A percentile compares a stretch with the other conserved stretches of the same genome.
phyloP scores from a whole-genome alignment of 2,113 vertebrate genomes.

The Cyprinodon brontotheroides region DNA sequence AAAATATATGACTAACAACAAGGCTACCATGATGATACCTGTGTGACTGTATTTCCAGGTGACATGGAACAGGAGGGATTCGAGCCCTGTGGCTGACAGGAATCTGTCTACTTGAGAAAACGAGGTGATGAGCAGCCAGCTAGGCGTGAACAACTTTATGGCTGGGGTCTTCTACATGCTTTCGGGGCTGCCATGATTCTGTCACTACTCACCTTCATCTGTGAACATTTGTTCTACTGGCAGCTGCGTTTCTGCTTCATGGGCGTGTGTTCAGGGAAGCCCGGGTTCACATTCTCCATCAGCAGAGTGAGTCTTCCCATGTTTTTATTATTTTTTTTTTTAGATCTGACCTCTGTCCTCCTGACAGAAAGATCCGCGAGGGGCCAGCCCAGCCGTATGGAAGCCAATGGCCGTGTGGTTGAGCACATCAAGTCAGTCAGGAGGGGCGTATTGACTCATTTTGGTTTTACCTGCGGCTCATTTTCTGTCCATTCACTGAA shows the following conservation, averaged over 20 bases:
- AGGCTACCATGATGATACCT: neutral
- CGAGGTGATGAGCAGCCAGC: constrained; percentile 98
- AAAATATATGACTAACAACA: constrained; percentile 21
- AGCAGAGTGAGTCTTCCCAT: constrained; percentile 89
- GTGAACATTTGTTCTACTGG: constrained; percentile 99
- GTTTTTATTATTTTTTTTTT: constrained; percentile 41
- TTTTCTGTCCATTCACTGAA: neutral
- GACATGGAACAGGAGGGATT: constrained; percentile 99
- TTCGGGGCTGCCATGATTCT: constrained; percentile 96
- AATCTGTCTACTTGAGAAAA: constrained; percentile 99
- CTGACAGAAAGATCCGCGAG: constrained; percentile 52
- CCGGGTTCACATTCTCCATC: constrained; percentile 95
- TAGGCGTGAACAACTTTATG: constrained; percentile 99
- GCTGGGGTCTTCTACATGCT: constrained; percentile 99
- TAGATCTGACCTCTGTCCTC: constrained; percentile 51
- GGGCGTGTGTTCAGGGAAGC: constrained; percentile 96
- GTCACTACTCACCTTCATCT: constrained; percentile 97
- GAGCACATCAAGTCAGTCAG: constrained; percentile 51
- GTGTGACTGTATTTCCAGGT: constrained; percentile 73
- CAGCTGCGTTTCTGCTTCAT: constrained; percentile 99
- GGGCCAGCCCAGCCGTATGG: constrained; percentile 30
- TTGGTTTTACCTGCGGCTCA: constrained; percentile 45
- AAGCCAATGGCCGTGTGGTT: constrained; percentile 38
- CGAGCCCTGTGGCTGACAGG: constrained; percentile 98
- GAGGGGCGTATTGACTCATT: constrained; percentile 51